phyloP scores from a whole-genome alignment of 1,140 invertebrate species.

The Chironomus tepperi region DNA sequence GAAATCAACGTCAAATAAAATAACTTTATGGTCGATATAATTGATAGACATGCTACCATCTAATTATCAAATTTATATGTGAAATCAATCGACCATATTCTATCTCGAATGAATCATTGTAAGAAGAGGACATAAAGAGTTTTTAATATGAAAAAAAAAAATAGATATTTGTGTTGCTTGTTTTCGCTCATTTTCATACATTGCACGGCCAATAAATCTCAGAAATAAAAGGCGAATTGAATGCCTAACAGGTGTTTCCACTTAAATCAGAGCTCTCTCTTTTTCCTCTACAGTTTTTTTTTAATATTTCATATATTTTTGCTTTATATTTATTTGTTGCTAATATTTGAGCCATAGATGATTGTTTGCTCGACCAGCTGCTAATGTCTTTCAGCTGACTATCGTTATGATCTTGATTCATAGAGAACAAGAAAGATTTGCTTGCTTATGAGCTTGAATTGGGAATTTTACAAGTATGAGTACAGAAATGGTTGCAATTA shows the following conservation, averaged over 20 bases:
- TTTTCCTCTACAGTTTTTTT: conserved; percentile 7
- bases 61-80: conserved; percentile 10
- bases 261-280: conserved; percentile 19
- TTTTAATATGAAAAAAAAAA: neutral
- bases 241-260: conserved; percentile 16
- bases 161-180: neutral
- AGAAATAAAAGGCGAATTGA: neutral
- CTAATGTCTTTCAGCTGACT: conserved; percentile 12
- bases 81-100: neutral
- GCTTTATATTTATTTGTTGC: neutral
- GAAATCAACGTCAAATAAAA: too few relatives aligned
- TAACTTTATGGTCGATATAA: neutral
- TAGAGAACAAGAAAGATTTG: neutral
- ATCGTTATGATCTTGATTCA: conserved; percentile 13
- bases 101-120: neutral
- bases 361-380: conserved; percentile 2
- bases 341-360: conserved; percentile 1
- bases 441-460: neutral
- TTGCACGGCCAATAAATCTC: conserved; percentile 20
- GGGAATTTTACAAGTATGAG: too few relatives aligned
- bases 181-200: conserved; percentile 12
- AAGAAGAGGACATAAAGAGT: neutral
- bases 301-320: neutral
- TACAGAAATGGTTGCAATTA: too few relatives aligned
- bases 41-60: neutral